Conservation (phyloP, 92 coral and sea anemone species). For the Porites rus region DNA sequence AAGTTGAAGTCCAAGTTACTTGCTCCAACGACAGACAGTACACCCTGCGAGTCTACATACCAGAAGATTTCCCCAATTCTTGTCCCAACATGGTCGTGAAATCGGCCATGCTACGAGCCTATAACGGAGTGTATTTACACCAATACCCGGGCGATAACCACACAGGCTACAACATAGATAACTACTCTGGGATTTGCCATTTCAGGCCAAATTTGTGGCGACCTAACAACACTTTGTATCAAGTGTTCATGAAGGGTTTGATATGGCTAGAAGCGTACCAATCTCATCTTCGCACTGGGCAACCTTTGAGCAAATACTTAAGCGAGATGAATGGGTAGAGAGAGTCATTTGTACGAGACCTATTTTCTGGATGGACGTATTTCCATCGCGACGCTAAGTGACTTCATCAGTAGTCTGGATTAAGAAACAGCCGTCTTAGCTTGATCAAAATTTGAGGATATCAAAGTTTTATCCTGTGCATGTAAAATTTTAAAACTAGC, state of each 20-base stretch:
- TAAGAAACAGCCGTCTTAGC: too few species aligned
- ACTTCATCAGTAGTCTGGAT: background rate
- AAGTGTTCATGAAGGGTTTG: slow-evolving; percentile 86
- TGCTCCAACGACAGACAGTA: slow-evolving; percentile 71
- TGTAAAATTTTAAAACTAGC: too few species aligned
- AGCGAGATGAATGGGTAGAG: slow-evolving; percentile 48
- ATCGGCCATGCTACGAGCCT: slow-evolving; percentile 39
- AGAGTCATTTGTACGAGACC: background rate
- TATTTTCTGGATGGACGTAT: too few species aligned
- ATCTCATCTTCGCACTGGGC: slow-evolving; percentile 75
- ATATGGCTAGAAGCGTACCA: slow-evolving; percentile 94
- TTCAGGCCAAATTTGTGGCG: slow-evolving; percentile 77
- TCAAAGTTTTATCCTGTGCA: background rate
- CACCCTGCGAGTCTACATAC: slow-evolving; percentile 71
- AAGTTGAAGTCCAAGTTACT: slow-evolving; percentile 70
- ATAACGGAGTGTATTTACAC: slow-evolving; percentile 13
- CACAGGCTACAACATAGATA: slow-evolving; percentile 52
- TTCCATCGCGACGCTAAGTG: background rate
- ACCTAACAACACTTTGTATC: slow-evolving; percentile 69
- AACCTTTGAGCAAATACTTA: slow-evolving; percentile 59
- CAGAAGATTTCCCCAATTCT: slow-evolving; percentile 84
- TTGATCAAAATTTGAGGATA: too few species aligned
- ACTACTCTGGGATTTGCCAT: slow-evolving; percentile 76
- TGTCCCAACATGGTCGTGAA: slow-evolving; percentile 81
- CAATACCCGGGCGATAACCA: slow-evolving; percentile 50